A percentile compares a stretch with the other conserved stretches of the same genome.
Evolutionary conservation across 2,113 vertebrate species (phyloP).

Genomic region (Chauna torquata): DNA sequence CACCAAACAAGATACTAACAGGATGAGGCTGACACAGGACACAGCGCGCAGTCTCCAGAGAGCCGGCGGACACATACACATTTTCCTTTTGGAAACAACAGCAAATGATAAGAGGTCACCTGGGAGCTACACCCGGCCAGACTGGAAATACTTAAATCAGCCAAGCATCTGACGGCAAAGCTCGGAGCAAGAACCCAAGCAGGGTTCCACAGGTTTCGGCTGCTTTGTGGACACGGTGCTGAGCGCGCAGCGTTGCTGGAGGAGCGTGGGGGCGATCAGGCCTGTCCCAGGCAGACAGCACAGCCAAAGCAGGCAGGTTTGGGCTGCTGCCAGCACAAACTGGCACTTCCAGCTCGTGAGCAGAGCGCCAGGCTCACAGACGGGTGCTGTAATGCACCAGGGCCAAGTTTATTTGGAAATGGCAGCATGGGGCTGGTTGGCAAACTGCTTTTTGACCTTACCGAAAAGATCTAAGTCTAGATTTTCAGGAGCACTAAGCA

Average conservation of each 20-base stretch:
- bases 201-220: accelerated
- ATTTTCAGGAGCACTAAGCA: neutral
- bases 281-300: neutral
- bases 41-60: accelerated
- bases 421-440: neutral
- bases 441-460: neutral
- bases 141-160: neutral
- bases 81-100: neutral
- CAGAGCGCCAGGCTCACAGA: accelerated
- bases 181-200: neutral
- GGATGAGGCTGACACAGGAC: neutral
- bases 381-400: accelerated
- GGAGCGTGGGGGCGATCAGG: too few species aligned
- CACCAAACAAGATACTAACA: neutral
- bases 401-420: neutral
- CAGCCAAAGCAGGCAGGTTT: neutral
- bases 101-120: neutral
- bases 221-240: accelerated
- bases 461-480: neutral
- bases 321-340: neutral
- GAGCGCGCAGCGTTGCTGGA: accelerated
- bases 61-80: neutral
- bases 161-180: neutral
- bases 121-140: neutral
- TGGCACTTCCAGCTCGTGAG: neutral